These are phyloP conservation scores for Trileptium ribeirensis DNA, from an alignment of 2,888 invertebrate genomes.

Conservation along the genomic window DNA sequence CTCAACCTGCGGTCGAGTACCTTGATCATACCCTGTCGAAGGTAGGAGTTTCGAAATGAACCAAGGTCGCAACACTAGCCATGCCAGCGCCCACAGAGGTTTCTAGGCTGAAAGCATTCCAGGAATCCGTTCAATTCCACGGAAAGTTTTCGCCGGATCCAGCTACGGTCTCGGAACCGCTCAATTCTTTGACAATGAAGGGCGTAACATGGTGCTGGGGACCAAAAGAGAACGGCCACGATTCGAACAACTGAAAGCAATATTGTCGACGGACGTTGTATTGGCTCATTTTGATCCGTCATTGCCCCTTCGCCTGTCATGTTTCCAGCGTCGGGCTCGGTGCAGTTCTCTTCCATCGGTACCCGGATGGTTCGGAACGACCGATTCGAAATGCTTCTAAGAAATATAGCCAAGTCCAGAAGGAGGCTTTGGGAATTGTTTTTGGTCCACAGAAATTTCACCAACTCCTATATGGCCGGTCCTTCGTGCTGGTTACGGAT, in stretches of 20 bases:
- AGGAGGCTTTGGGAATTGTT: constrained; percentile 37
- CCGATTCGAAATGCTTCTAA: constrained; percentile 39
- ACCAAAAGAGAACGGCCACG: not conserved
- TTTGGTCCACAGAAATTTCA: constrained; percentile 38
- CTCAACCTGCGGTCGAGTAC: not conserved
- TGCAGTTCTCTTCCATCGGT: constrained; percentile 28
- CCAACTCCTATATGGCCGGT: constrained; percentile 36
- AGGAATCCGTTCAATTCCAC: not conserved
- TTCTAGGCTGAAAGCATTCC: not conserved
- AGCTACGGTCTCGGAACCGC: not conserved
- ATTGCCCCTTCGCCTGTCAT: not conserved
- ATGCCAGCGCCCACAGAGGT: constrained; percentile 14
- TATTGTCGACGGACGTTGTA: not conserved
- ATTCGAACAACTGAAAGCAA: not conserved
- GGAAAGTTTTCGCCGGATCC: not conserved
- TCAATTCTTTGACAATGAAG: not conserved
- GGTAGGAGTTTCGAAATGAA: constrained; percentile 19
- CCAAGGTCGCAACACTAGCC: constrained; percentile 25
- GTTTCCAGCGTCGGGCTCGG: constrained; percentile 15
- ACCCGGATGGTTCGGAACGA: constrained; percentile 26
- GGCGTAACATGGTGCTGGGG: not conserved
- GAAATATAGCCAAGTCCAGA: constrained; percentile 38
- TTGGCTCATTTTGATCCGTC: not conserved
- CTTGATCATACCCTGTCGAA: constrained; percentile 21
- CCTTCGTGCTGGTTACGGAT: constrained; percentile 33